Evolutionary conservation across 53 echinoderm and acorn worm genomes (phyloP), one percentile per base, ranked within the genome.

Genomic region (Actinopyga echinites): DNA sequence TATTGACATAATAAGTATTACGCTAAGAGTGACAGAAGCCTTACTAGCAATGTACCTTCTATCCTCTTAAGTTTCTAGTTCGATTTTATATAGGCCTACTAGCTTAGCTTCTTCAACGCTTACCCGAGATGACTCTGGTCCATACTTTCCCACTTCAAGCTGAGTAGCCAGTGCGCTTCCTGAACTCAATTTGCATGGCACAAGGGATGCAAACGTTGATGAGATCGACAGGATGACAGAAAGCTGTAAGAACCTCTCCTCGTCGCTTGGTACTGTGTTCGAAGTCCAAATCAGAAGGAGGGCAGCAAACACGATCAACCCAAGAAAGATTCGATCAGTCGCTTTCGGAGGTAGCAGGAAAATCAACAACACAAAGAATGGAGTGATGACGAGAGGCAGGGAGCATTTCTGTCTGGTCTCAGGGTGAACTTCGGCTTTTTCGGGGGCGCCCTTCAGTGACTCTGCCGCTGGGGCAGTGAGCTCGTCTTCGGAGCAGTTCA

Each of bases 281-380:
- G 71, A 71, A 22, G 71, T 71, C 71, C 71, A 71, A 20, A 71
- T 71, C 32, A 71, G 20, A 2, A 71, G 45, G 1, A 71, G 71
- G 26, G 40, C 40, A 8, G 44, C 42, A 44, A 71, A 71, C 19
- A 71, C 71, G 8, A 71, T 40, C 12, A 42, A 26, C 4, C 77
- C 77, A 25, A 77, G 54, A 56, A 77, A 32, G 5, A 77, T 30
- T 7, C 77, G 77, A 54, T 77, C 56, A 54, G 24, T 77, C 28
- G 77, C 31, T 31, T 19, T 77, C 25, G 17, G 75, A 23, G 77
- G 77, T 30, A 77, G 30, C 19, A 77, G 56, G 56, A 77, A 77
- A 4, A 77, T 54, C 2, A 77, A 31, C 77, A 77, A 31, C 15
- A 77, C 56, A 19, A 77, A 54, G 56, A 77, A 77, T 43, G 77